Conservation (phyloP, 2,113 vertebrate genomes). For the Delphinapterus leucas region DNA sequence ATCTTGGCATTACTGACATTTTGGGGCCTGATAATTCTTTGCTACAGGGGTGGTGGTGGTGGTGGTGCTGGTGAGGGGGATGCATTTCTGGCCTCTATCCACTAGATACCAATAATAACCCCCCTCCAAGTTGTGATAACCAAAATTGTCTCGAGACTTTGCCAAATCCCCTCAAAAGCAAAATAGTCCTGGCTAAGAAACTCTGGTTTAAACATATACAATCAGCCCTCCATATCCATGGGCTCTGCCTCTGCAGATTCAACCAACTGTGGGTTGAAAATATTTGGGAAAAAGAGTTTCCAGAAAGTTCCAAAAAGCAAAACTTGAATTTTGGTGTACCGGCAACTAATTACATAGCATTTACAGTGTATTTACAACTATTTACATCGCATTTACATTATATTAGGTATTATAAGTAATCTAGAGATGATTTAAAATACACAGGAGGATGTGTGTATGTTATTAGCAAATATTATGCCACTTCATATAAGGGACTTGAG, state of each 20-base stretch:
- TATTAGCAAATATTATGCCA: background rate
- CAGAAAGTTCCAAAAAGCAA: background rate
- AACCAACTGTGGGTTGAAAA: background rate
- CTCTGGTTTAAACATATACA: background rate
- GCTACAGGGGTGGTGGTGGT: background rate
- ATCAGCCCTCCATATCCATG: background rate
- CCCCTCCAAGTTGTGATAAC: background rate
- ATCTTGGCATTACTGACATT: background rate
- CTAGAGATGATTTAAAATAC: background rate
- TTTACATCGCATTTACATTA: background rate
- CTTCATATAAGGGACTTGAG: background rate
- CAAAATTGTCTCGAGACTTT: background rate
- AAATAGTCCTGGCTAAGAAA: background rate
- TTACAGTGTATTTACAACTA: background rate
- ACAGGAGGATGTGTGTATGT: background rate
- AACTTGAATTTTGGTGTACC: background rate
- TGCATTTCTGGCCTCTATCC: background rate
- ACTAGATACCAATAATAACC: background rate
- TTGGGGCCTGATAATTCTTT: background rate
- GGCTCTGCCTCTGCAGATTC: background rate
- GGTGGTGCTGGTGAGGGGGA: too few relatives aligned
- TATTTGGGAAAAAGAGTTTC: background rate
- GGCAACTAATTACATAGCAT: background rate
- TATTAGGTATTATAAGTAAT: background rate
- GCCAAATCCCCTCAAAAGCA: background rate